Conservation (phyloP, 2,797 vertebrate species). For the Scarus forsteni region DNA sequence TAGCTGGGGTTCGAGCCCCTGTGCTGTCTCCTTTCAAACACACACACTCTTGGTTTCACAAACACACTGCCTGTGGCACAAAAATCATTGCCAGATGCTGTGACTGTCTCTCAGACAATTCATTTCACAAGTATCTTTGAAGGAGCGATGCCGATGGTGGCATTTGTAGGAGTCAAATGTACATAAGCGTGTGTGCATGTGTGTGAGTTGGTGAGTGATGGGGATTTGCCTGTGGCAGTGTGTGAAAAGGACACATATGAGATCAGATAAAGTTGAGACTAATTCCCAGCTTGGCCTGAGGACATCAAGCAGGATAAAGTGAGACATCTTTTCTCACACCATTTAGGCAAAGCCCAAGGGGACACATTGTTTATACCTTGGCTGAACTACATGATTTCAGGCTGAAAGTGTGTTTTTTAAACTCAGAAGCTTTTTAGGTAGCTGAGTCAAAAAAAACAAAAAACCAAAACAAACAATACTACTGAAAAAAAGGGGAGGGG, state of each 20-base stretch:
- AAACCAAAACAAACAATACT: too few species aligned
- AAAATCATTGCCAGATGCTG: conserved; percentile 79
- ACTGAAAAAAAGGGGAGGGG: conserved; percentile 6
- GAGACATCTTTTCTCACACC: conserved; percentile 81
- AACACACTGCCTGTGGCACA: conserved; percentile 66
- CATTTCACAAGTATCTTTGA: conserved; percentile 81
- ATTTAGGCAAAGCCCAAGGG: conserved; percentile 74
- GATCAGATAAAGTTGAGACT: conserved; percentile 75
- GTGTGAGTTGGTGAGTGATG: conserved; percentile 49
- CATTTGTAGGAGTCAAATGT: conserved; percentile 70
- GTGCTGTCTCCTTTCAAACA: conserved; percentile 49
- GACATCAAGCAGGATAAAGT: conserved; percentile 75
- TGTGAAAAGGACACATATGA: conserved; percentile 74
- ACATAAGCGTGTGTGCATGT: conserved; percentile 29
- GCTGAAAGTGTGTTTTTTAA: conserved; percentile 31
- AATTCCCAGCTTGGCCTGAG: conserved; percentile 73
- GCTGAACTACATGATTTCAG: conserved; percentile 61
- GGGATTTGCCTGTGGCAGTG: conserved; percentile 61
- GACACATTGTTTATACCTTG: conserved; percentile 71
- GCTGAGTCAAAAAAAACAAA: too few species aligned
- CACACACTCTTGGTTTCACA: conserved; percentile 39
- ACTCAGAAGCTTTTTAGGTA: too few species aligned
- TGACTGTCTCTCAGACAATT: conserved; percentile 78
- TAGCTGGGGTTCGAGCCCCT: conserved; percentile 59
- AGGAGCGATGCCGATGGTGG: conserved; percentile 73